These are phyloP conservation scores for Apodemus sylvaticus DNA, from an alignment of 2,113 vertebrate genomes.

Conservation along the genomic window DNA sequence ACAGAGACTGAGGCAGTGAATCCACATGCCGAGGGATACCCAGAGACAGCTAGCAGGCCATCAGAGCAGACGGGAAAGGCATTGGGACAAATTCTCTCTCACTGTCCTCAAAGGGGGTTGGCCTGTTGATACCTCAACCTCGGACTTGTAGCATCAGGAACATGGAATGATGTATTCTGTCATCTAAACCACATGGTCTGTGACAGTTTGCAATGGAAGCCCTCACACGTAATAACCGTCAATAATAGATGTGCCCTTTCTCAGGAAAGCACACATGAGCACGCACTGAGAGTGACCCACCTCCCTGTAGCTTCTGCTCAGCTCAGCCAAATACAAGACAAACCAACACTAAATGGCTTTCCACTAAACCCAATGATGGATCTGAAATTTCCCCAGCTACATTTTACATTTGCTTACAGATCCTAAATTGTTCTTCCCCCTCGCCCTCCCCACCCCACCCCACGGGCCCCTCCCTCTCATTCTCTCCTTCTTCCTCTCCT, in stretches of 20 bases:
- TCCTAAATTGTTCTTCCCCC: constrained; percentile 62
- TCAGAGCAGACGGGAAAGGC: neutral
- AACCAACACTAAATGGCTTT: constrained; percentile 75
- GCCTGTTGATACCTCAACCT: neutral
- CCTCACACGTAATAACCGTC: neutral
- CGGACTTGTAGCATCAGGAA: neutral
- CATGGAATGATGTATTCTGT: neutral
- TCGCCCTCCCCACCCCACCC: too few species aligned
- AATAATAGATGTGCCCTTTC: constrained; percentile 42
- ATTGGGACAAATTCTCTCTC: too few species aligned
- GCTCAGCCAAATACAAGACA: constrained; percentile 75
- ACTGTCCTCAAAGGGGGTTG: neutral
- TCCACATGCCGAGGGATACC: neutral
- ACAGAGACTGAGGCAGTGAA: neutral
- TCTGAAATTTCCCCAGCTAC: constrained; percentile 77
- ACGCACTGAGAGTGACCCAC: neutral
- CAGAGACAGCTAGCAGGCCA: neutral
- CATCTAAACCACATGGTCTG: neutral
- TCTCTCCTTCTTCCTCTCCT: rapidly evolving
- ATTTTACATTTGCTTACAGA: constrained; percentile 74
- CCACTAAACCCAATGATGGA: constrained; percentile 76
- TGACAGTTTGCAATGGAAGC: neutral
- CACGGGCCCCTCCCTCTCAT: too few species aligned
- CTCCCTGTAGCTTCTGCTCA: constrained; percentile 71
- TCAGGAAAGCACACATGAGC: neutral